Evolutionary conservation across 2,888 invertebrate genomes (phyloP), one percentile per base, ranked within the genome.

Genomic region (Notocelia uddmanniana): DNA sequence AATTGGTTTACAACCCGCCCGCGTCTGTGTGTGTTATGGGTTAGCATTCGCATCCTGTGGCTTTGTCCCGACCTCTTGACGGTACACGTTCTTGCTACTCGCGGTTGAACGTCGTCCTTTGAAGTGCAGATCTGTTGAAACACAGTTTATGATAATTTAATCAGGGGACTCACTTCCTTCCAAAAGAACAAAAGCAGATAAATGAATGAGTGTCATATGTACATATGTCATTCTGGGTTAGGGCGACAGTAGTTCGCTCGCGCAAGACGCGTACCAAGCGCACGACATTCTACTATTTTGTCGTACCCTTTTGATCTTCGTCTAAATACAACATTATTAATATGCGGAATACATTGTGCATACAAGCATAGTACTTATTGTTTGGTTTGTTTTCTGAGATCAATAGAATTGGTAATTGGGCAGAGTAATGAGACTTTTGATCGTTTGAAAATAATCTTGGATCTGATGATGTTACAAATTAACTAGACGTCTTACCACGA

Each of bases 111-210:
- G 69, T 74, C 63, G 67, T 73, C 75, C 85, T 89, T 89, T 88
- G 88, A 89, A 80, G 85, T 84, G 74, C 71, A 71, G 64, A 76
- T 73, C 76, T 75, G 83, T 79, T 77, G 79, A 80, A 80, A 80
- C 78, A 80, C 76, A 79, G 82, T 84, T 84, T 79, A 78, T 81
- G 79, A 83, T 87, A 84, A 87, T 87, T 84, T 80, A 80, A 85
- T 85, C 80, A 78, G 60, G 54, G 58, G 18, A 18, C 60, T 37
- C 6, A n/a, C 23, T 62, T 37, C 63, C 15, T 50, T 52, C 10
- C 15, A 34, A 34, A 50, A 15, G 0, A 37, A 23, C 37, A 34
- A 23, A n/a, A 37, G n/a, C 1, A n/a, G 37, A 23, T 21, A 15
- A 64, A 21, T 34, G 18, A 48, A 48, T 31, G 26, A 63, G 34